Base-by-base conservation (phyloP, 2,888 invertebrate species). In the Drosophila putrida region DNA sequence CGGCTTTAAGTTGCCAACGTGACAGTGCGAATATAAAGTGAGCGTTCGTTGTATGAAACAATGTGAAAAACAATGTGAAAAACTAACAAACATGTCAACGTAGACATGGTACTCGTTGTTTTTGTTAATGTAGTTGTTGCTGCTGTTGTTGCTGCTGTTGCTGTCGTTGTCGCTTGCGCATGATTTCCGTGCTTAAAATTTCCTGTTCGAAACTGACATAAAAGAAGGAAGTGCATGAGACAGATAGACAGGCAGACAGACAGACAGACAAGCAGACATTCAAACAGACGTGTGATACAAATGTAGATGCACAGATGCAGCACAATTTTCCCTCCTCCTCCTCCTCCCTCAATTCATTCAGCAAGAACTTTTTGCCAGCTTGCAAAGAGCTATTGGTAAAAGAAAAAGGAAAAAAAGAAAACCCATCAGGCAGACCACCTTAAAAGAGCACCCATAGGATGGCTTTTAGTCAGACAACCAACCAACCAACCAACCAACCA, bases 171-270 rank as follows among this genome's bases (percentile, higher is more conserved):
- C 61, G 65, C 74, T 78, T 78, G 82, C 80, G 78, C 78, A 68
- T 82, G 80, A 85, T 77, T 85, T 83, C 83, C 82, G 79, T 81
- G 74, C 86, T 69, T 73, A 81, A 83, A 83, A 83, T 83, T 83
- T 83, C 86, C 83, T 51, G 79, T 79, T 81, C 80, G 78, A 79
- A 86, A 85, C 78, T 80, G 78, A 73, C 82, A 81, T 84, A 71
- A 81, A 81, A 81, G 68, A 66, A 47, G 62, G 67, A 63, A 63
- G 67, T 65, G 46, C 68, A 54, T 49, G 20, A 61, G 71, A 78
- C 73, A 61, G 64, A 46, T 55, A 51, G 54, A 46, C 47, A 62
- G 62, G 31, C 28, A 38, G 46, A 11, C 44, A 64, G 43, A 51
- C 54, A 58, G 70, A 58, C 53, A 61, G 58, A 49, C 66, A 71